Evolutionary conservation across 2,113 vertebrate species (phyloP).

Genomic region (Kryptolebias marmoratus): DNA sequence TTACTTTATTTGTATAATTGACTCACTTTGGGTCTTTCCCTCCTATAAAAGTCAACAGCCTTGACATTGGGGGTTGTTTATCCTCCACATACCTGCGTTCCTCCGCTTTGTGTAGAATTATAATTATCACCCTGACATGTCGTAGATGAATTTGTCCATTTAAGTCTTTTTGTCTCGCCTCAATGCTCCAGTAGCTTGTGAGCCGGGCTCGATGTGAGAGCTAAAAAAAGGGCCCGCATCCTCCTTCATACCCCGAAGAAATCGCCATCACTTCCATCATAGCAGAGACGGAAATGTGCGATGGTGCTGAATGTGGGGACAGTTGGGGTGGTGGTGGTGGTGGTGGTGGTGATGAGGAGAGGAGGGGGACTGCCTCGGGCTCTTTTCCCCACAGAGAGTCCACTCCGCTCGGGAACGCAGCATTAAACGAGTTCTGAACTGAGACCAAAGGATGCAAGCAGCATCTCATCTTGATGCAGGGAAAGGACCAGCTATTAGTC

Average conservation of each 20-base stretch:
- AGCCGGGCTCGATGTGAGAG: conserved; percentile 26
- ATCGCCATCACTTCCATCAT: conserved; percentile 67
- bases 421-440: conserved; percentile 57
- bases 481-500: conserved; percentile 63
- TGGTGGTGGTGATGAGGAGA: conserved; percentile 12
- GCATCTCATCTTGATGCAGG: conserved; percentile 53
- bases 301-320: conserved; percentile 48
- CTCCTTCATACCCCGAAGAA: conserved; percentile 56
- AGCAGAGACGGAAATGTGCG: conserved; percentile 56
- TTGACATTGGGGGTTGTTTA: conserved; percentile 36
- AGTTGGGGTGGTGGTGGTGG: conserved; percentile 37
- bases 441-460: conserved; percentile 62
- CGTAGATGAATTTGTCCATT: conserved; percentile 1
- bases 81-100: conserved; percentile 32
- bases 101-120: conserved; percentile 19
- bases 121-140: conserved; percentile 18
- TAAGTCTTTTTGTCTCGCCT: conserved; percentile 12
- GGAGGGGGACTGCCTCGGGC: conserved; percentile 54
- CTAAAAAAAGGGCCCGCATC: conserved; percentile 27
- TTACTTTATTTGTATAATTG: conserved; percentile 78
- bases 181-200: conserved; percentile 34
- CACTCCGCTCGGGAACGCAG: conserved; percentile 45
- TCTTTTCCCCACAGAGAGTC: conserved; percentile 60
- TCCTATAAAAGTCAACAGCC: conserved; percentile 60
- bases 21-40: conserved; percentile 53